Conservation (phyloP, 1,140 invertebrate species). For the Lutraria rhynchaena region DNA sequence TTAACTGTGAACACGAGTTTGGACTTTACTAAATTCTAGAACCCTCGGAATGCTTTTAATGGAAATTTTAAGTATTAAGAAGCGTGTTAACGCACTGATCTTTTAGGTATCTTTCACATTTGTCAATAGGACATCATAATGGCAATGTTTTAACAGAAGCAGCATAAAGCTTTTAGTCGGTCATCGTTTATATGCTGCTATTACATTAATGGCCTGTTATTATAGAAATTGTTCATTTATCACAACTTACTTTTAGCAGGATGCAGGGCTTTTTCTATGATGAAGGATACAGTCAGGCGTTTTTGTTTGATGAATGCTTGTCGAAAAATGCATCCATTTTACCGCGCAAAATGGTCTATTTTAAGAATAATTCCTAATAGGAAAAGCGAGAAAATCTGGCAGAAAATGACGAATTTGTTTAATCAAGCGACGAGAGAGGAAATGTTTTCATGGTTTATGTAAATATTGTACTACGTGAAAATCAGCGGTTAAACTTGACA, state of each 20-base stretch:
- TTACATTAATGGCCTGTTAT: constrained; percentile 58
- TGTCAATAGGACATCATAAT: constrained; percentile 60
- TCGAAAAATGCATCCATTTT: constrained; percentile 23
- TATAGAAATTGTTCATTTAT: constrained; percentile 60
- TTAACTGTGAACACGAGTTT: constrained; percentile 39
- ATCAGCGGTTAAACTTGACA: too few relatives aligned
- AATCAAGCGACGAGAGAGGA: too few relatives aligned
- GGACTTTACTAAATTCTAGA: constrained; percentile 38
- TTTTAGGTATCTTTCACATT: constrained; percentile 55
- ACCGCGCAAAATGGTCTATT: too few relatives aligned
- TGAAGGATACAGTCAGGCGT: constrained; percentile 27
- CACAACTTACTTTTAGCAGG: constrained; percentile 50
- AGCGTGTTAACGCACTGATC: constrained; percentile 47
- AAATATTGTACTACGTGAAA: too few relatives aligned
- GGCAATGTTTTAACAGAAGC: constrained; percentile 50
- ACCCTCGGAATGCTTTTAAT: constrained; percentile 56
- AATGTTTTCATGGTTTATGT: too few relatives aligned
- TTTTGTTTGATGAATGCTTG: constrained; percentile 22
- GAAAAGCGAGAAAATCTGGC: too few relatives aligned
- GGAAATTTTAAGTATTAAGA: constrained; percentile 59
- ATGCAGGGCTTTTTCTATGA: constrained; percentile 15
- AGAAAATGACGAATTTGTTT: too few relatives aligned
- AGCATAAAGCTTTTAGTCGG: constrained; percentile 56
- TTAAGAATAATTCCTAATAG: too few relatives aligned
- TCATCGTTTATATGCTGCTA: constrained; percentile 58